A percentile compares a stretch with the other conserved stretches of the same genome.
Evolutionary conservation across 2,797 vertebrate species (phyloP).

Genomic region (Lepilemur septentrionalis): DNA sequence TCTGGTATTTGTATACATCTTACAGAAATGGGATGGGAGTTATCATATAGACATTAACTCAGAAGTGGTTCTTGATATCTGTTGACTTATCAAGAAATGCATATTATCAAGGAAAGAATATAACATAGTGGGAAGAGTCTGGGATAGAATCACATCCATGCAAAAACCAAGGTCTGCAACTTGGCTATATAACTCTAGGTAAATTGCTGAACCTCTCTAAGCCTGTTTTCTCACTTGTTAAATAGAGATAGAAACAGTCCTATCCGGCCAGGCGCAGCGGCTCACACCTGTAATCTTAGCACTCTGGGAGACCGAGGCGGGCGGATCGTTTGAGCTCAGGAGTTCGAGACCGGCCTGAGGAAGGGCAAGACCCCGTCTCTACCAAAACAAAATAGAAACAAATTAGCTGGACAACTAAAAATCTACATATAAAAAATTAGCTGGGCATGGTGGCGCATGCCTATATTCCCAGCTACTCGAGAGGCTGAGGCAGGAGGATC

Average conservation of each 20-base stretch:
- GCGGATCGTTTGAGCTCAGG: no score
- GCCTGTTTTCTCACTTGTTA: neutral
- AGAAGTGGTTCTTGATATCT: neutral
- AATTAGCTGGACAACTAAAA: no score
- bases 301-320: no score
- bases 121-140: neutral
- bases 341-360: no score
- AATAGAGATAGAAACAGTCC: neutral
- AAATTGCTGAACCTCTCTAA: neutral
- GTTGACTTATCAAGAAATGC: neutral
- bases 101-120: neutral
- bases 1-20: neutral
- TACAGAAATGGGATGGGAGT: neutral
- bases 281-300: no score
- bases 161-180: neutral
- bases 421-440: no score
- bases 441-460: no score
- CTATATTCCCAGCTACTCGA: no score
- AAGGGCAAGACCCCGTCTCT: no score
- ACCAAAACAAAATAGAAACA: no score
- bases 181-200: neutral
- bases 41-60: neutral
- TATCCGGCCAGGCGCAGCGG: no score
- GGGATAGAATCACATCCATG: neutral
- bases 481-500: no score